Evolutionary conservation across 1,140 invertebrate genomes (phyloP), one percentile per base, ranked within the genome.

Genomic region (Dendrolimus kikuchii): DNA sequence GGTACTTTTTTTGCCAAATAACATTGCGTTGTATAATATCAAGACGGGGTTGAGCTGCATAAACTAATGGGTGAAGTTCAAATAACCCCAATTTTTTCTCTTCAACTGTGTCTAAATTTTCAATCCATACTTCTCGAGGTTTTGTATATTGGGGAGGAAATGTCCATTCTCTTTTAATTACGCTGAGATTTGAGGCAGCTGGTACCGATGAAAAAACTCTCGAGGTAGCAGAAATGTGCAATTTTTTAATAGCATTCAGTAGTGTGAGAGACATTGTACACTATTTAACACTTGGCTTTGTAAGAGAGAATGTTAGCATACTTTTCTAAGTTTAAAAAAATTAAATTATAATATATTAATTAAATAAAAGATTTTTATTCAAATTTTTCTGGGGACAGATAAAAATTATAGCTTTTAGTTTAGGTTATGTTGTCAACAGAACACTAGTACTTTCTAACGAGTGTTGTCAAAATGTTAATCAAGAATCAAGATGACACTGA

Each of bases 21-120:
- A 97, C 82, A 89, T 99, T 99, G 50, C 92, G 86, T 57, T 95
- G 92, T 23, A 99, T 92, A 6, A 99, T 82, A 81, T 99, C 98
- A 42, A 98, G 90, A 47, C 97, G 89, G 2, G 97, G 97, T 76
- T 91, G 90, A 0, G 89, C 86, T 4, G 90, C 96, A 88, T 96
- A 99, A 5, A 98, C 88, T 53, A 93, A 90, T 0, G 98, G 97
- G 89, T 99, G 96, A 9, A 99, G 85, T 70, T 95, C 91, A 6
- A 98, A 87, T 0, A 99, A 77, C 0, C 95, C 95, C 2, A 97
- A 69, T 78, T 96, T 97, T 60, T 93, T 90, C 67, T 95, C 92
- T 60, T 94, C 90, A 6, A 93, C 74, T 0, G 93, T 92, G 71
- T 95, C 91, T 9, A 99, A 85, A 80, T 95, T 97, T 81, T 98